Evolutionary conservation across 2,797 vertebrate genomes (phyloP).

Genomic region (Odontamblyopus rebecca): DNA sequence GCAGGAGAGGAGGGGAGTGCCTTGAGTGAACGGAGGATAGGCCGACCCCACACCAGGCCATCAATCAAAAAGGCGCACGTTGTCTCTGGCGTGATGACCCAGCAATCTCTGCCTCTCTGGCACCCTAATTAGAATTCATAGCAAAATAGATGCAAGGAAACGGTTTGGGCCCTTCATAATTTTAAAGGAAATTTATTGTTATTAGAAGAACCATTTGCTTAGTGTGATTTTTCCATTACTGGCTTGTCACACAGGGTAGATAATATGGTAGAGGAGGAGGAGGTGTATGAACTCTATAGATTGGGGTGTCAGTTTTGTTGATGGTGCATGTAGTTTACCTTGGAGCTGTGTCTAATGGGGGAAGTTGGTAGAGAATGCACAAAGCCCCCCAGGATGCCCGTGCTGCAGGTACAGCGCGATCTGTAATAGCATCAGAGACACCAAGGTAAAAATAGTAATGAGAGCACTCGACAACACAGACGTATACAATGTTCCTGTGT

Average conservation of each 20-base stretch:
- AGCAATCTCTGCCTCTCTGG: constrained; percentile 90
- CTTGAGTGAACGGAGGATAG: constrained; percentile 79
- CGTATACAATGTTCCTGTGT: background rate
- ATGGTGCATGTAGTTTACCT: constrained; percentile 99
- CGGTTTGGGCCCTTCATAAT: constrained; percentile 96
- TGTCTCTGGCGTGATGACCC: constrained; percentile 94
- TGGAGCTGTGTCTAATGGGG: constrained; percentile 91
- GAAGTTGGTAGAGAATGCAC: constrained; percentile 89
- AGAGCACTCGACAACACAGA: background rate
- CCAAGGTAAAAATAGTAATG: constrained; percentile 3
- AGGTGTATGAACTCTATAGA: constrained; percentile 88
- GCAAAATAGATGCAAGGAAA: constrained; percentile 98
- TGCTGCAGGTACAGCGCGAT: constrained; percentile 17
- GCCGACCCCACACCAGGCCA: constrained; percentile 83
- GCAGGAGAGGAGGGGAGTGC: constrained; percentile 70
- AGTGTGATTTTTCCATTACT: constrained; percentile 99
- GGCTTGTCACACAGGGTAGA: constrained; percentile 95
- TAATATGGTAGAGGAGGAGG: constrained; percentile 82
- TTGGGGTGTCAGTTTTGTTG: constrained; percentile 97
- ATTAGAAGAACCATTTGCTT: constrained; percentile 99
- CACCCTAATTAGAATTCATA: constrained; percentile 98
- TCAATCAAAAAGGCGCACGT: constrained; percentile 86
- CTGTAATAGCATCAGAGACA: constrained; percentile 46
- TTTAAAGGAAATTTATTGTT: constrained; percentile 99
- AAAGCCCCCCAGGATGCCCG: constrained; percentile 75